Evolutionary conservation across 2,888 invertebrate species (phyloP).

Genomic region (Amphipoea oculea): DNA sequence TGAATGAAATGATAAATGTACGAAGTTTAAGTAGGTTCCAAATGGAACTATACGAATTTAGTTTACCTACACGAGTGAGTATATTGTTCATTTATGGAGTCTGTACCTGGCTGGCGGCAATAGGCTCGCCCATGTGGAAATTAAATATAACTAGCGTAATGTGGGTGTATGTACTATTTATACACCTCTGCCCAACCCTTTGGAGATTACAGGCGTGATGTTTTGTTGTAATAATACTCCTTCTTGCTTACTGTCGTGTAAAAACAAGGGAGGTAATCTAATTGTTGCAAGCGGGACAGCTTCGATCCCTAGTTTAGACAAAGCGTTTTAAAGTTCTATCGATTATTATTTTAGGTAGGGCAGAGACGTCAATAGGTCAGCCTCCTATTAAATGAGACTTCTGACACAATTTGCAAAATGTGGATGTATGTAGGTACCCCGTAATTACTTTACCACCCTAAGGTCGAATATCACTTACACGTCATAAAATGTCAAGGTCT

Average conservation of each 20-base stretch:
- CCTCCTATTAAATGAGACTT: not conserved
- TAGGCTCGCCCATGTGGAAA: not conserved
- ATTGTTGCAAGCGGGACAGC: too few species aligned
- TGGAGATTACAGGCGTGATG: not conserved
- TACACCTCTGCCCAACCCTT: not conserved
- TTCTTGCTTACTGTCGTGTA: not conserved
- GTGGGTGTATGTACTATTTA: not conserved
- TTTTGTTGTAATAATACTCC: not conserved
- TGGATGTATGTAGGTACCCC: not conserved
- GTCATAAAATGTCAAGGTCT: too few species aligned
- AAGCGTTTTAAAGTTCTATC: not conserved
- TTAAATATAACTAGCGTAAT: not conserved
- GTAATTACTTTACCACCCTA: too few species aligned
- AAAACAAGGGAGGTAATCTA: not conserved
- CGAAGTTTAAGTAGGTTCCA: not conserved
- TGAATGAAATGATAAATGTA: slow-evolving; percentile 1
- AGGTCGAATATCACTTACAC: too few species aligned
- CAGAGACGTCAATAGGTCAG: not conserved
- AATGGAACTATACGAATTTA: slow-evolving; percentile 2
- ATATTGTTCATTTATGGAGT: not conserved
- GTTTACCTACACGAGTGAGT: not conserved
- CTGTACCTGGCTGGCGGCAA: not conserved
- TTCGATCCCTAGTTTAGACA: not conserved
- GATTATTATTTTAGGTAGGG: not conserved
- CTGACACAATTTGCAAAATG: not conserved